Conservation (phyloP, 2,113 vertebrate genomes). For the Mobula birostris region DNA sequence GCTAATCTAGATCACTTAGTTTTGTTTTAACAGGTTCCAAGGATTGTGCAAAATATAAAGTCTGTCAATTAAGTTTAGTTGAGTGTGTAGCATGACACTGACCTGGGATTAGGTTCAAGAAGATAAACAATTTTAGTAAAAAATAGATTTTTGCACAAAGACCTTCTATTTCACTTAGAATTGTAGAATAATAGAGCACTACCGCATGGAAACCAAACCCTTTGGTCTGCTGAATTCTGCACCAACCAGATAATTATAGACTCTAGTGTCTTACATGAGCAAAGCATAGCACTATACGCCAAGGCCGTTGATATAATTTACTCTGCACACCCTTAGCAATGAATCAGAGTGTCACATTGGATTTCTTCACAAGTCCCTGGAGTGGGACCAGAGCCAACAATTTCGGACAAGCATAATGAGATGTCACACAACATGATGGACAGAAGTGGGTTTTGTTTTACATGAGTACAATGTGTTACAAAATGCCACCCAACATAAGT, state of each 20-base stretch:
- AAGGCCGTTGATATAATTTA: background rate
- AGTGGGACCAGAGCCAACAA: background rate
- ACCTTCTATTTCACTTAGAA: too few relatives aligned
- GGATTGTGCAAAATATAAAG: background rate
- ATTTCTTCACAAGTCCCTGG: background rate
- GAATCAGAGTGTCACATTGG: background rate
- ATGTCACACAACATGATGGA: background rate
- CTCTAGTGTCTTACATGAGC: background rate
- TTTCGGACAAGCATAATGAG: background rate
- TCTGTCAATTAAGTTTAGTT: background rate
- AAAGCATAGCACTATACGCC: background rate
- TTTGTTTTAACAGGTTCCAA: background rate
- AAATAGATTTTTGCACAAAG: background rate
- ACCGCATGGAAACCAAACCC: too few relatives aligned
- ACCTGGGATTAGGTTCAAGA: background rate
- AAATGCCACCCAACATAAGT: background rate
- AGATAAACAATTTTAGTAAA: background rate
- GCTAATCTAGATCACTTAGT: background rate
- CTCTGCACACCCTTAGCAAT: background rate
- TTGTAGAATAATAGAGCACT: too few relatives aligned
- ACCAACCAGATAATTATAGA: background rate
- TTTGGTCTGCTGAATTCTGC: background rate
- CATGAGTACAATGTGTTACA: background rate
- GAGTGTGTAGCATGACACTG: background rate
- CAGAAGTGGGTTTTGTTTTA: background rate